Conservation (phyloP, 2,797 vertebrate species). For the Enteromius mattozi region DNA sequence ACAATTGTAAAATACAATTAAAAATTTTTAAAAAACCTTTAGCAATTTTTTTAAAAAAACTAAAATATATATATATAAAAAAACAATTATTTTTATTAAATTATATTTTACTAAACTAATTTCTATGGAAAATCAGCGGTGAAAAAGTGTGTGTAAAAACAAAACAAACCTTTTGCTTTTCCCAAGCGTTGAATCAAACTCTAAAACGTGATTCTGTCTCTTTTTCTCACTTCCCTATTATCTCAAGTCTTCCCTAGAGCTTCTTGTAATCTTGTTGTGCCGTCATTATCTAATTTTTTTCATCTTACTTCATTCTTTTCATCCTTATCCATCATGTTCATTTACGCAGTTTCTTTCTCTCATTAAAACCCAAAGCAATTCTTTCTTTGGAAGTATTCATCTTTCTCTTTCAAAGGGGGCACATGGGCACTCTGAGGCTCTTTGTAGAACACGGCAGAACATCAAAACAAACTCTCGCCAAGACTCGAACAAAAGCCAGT, state of each 20-base stretch:
- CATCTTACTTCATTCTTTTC: background rate
- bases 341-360: background rate
- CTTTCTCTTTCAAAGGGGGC: slow-evolving; percentile 14
- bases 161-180: too few relatives aligned
- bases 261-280: background rate
- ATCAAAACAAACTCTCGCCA: slow-evolving; percentile 33
- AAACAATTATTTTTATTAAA: too few relatives aligned
- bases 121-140: too few relatives aligned
- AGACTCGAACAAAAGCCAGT: slow-evolving; percentile 8
- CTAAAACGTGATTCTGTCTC: background rate
- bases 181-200: too few relatives aligned
- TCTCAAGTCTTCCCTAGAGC: background rate
- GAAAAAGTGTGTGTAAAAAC: too few relatives aligned
- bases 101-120: too few relatives aligned
- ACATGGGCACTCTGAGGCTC: background rate
- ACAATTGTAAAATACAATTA: background rate
- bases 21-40: background rate
- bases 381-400: background rate
- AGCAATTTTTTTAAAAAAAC: too few relatives aligned
- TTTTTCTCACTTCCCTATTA: slow-evolving; percentile 17
- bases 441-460: slow-evolving; percentile 36
- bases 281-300: background rate
- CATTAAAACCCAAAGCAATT: slow-evolving; percentile 16
- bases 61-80: too few relatives aligned
- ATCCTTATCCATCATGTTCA: background rate